A percentile compares a stretch with the other conserved stretches of the same genome.
Evolutionary conservation across 2,888 invertebrate genomes (phyloP).

Genomic region (Neoaliturus tenellus): DNA sequence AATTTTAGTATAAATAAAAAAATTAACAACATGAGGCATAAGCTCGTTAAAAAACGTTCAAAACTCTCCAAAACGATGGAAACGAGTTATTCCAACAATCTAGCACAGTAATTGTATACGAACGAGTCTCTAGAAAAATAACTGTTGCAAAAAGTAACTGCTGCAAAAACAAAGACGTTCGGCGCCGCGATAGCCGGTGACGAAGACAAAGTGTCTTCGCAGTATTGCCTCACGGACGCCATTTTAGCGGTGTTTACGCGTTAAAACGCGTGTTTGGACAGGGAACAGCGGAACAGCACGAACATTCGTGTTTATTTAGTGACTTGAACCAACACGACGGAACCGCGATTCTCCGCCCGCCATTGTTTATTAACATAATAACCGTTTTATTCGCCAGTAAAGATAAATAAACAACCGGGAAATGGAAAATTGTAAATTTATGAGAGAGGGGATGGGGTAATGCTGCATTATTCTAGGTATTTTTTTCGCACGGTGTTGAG

Average conservation of each 20-base stretch:
- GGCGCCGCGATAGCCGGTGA: background rate
- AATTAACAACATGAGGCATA: no score
- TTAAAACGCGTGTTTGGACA: background rate
- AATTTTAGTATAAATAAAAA: no score
- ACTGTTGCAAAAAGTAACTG: background rate
- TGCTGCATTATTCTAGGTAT: no score
- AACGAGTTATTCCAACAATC: no score
- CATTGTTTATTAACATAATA: slow-evolving; percentile 23
- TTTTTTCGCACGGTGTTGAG: no score
- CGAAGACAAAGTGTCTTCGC: slow-evolving; percentile 23
- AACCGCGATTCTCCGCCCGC: background rate
- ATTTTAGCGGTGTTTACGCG: background rate
- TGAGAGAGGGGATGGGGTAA: no score
- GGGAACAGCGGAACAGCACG: background rate
- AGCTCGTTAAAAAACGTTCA: no score
- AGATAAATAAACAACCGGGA: background rate
- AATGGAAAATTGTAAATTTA: background rate
- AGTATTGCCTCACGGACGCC: background rate
- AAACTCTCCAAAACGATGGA: no score
- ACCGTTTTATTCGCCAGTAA: background rate
- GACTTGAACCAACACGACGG: background rate
- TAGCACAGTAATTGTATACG: no score
- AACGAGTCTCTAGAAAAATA: no score
- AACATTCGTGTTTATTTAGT: background rate
- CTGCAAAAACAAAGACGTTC: background rate